phyloP scores from a whole-genome alignment of 1,140 invertebrate species.

The Pachyrhynchus sulphureomaculatus region DNA sequence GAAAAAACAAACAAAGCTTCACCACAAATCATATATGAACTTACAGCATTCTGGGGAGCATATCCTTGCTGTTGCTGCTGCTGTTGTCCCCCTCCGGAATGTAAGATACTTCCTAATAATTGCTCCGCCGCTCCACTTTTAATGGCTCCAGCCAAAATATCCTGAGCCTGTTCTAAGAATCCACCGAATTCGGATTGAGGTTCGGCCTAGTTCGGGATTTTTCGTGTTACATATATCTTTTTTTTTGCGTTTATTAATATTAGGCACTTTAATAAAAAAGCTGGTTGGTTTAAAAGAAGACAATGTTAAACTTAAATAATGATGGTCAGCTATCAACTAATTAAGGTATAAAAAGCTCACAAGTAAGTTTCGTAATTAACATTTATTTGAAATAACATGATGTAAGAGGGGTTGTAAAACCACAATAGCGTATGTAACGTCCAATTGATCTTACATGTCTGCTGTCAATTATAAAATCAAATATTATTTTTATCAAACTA shows the following conservation, averaged over 20 bases:
- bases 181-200: conserved; percentile 36
- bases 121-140: conserved; percentile 43
- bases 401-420: too few relatives aligned
- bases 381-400: too few relatives aligned
- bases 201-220: not conserved
- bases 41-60: conserved; percentile 39
- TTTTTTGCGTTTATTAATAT: not conserved
- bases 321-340: too few relatives aligned
- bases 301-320: too few relatives aligned
- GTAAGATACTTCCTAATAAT: conserved; percentile 37
- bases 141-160: conserved; percentile 41
- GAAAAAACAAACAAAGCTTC: not conserved
- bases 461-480: too few relatives aligned
- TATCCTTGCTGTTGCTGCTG: conserved; percentile 34
- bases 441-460: too few relatives aligned
- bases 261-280: too few relatives aligned
- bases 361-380: too few relatives aligned
- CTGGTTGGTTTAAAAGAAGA: too few relatives aligned
- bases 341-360: not conserved
- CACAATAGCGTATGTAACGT: too few relatives aligned
- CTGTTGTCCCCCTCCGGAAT: conserved; percentile 16
- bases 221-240: not conserved
- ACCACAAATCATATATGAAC: conserved; percentile 1
- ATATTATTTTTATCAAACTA: too few relatives aligned
- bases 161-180: conserved; percentile 41